Evolutionary conservation across 2,888 invertebrate species (phyloP), one percentile per base, ranked within the genome.

Genomic region (Drosophila nr. medialis): DNA sequence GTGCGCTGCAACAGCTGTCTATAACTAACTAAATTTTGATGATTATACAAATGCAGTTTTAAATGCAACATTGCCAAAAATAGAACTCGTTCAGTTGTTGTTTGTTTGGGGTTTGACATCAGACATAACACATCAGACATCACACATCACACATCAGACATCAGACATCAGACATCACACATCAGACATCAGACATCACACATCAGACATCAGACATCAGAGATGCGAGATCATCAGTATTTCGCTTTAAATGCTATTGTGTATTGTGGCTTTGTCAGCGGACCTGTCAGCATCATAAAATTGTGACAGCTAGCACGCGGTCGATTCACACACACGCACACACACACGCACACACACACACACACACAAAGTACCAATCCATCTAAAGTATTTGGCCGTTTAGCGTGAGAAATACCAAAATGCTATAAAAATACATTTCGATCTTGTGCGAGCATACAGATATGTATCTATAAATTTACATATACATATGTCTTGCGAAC

Each of bases 261-360:
- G 24, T 15, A 11, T 40, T 32, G 21, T 45, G 29, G 4, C 13
- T 53, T 27, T 53, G 53, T 59, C 54, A 32, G 34, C 21, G 7
- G 15, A 80, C 64, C 38, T 83, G 83, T 83, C 80, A 71, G 56
- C 67, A 68, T 67, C 65, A 60, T 59, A 60, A 66, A 72, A 70
- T 54, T 74, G 51, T 86, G 87, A 83, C 83, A 84, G 79, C 64
- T 54, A 84, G 79, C 87, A 86, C 87, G 83, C 86, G 84, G 81
- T 29, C 40, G 21, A 45, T 24, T 15, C 45, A 45, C 45, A 42
- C 42, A 11, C 11, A 42, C 11, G 11, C 11, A 11, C 11, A 4
- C 21, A 13, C 1, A 13, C 6, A 6, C 11, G 2, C 45, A 45
- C 45, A 42, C 42, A 11, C 11, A 42, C 11, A n/a, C 11, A 11